Percentiles rank a stretch among this genome's conserved stretches.
Conservation (phyloP, 35 echinoderm and acorn worm species). For the Acanthaster planci region DNA sequence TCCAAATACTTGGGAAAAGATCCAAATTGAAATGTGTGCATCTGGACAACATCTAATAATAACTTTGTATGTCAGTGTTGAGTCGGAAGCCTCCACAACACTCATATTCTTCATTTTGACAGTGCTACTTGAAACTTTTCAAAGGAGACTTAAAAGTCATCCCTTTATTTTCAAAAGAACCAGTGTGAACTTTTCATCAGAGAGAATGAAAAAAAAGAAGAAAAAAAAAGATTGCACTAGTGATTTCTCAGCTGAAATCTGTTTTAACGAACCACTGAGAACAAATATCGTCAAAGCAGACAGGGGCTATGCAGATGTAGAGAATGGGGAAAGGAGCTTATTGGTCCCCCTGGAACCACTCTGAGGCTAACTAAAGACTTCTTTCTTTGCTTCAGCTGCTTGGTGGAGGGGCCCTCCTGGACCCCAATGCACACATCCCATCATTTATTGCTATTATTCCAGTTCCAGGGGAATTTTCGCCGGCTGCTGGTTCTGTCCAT, state of each 20-base stretch:
- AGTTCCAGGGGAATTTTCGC: background rate
- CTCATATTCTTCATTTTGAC: too few relatives aligned
- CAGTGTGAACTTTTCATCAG: too few relatives aligned
- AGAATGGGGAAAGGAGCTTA: background rate
- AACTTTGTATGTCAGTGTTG: too few relatives aligned
- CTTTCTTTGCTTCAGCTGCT: conserved; percentile 15
- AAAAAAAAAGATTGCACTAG: background rate
- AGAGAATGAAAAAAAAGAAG: background rate
- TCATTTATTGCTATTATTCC: conserved; percentile 21
- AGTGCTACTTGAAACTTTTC: too few relatives aligned
- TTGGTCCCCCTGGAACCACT: conserved; percentile 15
- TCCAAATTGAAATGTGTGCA: too few relatives aligned
- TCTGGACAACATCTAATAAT: too few relatives aligned
- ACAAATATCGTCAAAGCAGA: background rate
- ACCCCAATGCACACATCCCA: background rate
- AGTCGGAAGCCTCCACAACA: too few relatives aligned
- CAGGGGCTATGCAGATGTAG: background rate
- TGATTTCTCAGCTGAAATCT: conserved; percentile 33
- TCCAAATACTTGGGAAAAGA: too few relatives aligned
- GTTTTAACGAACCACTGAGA: conserved; percentile 2
- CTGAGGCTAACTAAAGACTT: background rate
- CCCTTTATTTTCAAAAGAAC: too few relatives aligned
- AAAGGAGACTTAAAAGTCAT: too few relatives aligned
- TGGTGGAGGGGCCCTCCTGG: background rate
- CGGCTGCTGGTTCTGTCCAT: too few relatives aligned